Percentiles rank a stretch among this genome's conserved stretches.
phyloP scores from a whole-genome alignment of 2,797 vertebrate genomes.

The Manis javanica region DNA sequence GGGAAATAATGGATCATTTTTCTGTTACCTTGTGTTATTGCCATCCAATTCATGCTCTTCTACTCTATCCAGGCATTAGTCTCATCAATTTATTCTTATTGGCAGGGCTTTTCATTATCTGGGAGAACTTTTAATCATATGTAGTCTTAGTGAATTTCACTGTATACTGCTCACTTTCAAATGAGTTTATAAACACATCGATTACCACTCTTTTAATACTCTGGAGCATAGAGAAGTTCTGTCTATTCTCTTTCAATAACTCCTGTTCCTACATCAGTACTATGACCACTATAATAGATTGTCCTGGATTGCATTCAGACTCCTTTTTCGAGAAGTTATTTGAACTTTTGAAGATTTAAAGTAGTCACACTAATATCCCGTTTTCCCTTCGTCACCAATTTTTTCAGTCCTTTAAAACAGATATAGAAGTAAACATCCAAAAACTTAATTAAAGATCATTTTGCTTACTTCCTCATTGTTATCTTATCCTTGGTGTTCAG shows the following conservation, averaged over 20 bases:
- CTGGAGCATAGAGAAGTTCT: not conserved
- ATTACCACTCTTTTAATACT: not conserved
- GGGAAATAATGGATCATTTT: slow-evolving; percentile 13
- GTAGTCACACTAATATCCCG: too few relatives aligned
- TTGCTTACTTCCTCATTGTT: not conserved
- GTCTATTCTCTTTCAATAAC: not conserved
- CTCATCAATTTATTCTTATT: slow-evolving; percentile 2
- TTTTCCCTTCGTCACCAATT: not conserved
- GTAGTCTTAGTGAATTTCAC: not conserved
- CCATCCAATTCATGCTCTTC: not conserved
- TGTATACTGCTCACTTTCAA: not conserved
- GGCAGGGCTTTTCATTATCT: not conserved
- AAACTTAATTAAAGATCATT: not conserved
- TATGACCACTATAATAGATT: not conserved
- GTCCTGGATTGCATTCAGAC: not conserved
- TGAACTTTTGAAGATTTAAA: not conserved
- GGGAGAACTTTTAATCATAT: slow-evolving; percentile 10
- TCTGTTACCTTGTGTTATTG: not conserved
- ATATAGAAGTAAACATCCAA: not conserved
- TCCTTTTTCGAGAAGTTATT: not conserved
- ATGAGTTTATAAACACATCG: not conserved
- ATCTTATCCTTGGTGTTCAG: not conserved
- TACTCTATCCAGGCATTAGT: not conserved
- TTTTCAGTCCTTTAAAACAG: not conserved
- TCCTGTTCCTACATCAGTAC: not conserved